These are phyloP conservation scores for Aethina tumida DNA, from an alignment of 1,140 invertebrate genomes.

Conservation along the genomic window DNA sequence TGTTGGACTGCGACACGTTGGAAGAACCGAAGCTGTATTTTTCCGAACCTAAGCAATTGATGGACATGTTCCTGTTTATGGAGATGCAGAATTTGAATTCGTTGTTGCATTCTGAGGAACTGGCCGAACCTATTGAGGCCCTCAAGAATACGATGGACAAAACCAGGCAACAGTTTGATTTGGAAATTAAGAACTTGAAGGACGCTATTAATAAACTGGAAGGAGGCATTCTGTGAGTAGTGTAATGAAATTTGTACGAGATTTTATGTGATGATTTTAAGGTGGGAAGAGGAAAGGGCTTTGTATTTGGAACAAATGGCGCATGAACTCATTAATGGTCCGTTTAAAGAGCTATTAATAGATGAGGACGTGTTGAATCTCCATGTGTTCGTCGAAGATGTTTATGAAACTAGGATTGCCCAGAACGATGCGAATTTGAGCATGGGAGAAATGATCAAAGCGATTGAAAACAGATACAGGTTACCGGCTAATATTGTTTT, in stretches of 20 bases:
- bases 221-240: conserved; percentile 34
- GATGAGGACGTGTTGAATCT: conserved; percentile 46
- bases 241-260: conserved; percentile 2
- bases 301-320: conserved; percentile 37
- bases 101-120: conserved; percentile 48
- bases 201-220: conserved; percentile 37
- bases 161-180: conserved; percentile 33
- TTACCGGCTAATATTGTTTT: conserved; percentile 21
- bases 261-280: conserved; percentile 19
- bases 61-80: conserved; percentile 44
- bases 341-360: conserved; percentile 41
- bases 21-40: conserved; percentile 45
- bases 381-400: conserved; percentile 51
- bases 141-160: conserved; percentile 39
- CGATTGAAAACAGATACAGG: conserved; percentile 51
- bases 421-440: conserved; percentile 43
- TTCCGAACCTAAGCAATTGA: conserved; percentile 43
- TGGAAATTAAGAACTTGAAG: conserved; percentile 34
- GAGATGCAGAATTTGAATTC: conserved; percentile 56
- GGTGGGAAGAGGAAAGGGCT: conserved; percentile 36
- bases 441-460: conserved; percentile 46
- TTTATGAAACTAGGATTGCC: conserved; percentile 51
- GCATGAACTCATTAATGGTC: conserved; percentile 35
- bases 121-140: conserved; percentile 44
- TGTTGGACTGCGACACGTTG: conserved; percentile 36